Evolutionary conservation across 2,113 vertebrate species (phyloP).

Genomic region (Eclectus roratus): DNA sequence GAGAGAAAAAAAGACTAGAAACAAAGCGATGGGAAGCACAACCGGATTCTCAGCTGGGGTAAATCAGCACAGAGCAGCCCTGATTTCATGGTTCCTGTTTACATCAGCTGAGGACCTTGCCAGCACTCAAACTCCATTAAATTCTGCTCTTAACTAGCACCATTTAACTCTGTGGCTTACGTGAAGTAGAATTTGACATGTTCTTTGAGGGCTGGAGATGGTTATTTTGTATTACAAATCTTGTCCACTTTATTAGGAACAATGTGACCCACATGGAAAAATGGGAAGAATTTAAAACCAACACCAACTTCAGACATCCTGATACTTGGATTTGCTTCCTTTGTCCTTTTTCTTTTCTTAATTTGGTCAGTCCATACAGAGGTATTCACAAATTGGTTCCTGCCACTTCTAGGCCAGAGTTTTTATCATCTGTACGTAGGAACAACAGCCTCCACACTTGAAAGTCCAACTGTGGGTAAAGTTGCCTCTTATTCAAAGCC

Average conservation of each 20-base stretch:
- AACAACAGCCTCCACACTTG: background rate
- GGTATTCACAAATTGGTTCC: background rate
- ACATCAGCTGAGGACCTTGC: constrained; percentile 36
- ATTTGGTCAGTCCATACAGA: background rate
- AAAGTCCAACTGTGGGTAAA: background rate
- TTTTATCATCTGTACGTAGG: background rate
- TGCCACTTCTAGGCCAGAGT: background rate
- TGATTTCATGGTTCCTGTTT: constrained; percentile 62
- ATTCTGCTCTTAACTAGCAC: constrained; percentile 23
- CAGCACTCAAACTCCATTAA: constrained; percentile 26
- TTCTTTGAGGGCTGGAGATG: background rate
- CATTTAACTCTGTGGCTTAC: constrained; percentile 12
- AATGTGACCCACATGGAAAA: background rate
- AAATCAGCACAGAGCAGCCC: constrained; percentile 26
- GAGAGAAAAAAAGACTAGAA: background rate
- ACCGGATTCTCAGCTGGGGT: constrained; percentile 46
- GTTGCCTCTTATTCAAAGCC: background rate
- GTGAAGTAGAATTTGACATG: background rate
- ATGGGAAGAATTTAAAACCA: constrained; percentile 7
- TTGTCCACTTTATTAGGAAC: background rate
- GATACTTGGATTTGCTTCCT: background rate
- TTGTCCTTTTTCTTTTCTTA: too few species aligned
- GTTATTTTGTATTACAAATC: constrained; percentile 17
- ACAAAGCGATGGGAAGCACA: constrained; percentile 26
- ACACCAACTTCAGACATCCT: background rate